These are phyloP conservation scores for Nasonia vitripennis DNA, from an alignment of 1,140 invertebrate genomes.

Conservation along the genomic window DNA sequence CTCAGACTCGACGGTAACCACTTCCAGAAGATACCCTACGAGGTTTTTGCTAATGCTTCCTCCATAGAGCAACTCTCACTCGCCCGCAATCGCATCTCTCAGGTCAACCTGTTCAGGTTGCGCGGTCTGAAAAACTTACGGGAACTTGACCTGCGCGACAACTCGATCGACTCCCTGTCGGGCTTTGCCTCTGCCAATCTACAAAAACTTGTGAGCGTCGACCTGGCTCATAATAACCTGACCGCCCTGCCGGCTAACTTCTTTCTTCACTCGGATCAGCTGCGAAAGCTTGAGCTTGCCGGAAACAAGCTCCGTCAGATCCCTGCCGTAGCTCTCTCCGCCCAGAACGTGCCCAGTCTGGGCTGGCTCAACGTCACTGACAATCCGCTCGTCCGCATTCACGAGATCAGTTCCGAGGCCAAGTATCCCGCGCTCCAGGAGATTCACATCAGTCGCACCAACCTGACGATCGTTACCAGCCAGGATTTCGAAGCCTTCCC, in stretches of 20 bases:
- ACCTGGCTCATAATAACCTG: conserved; percentile 85
- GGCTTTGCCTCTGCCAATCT: conserved; percentile 85
- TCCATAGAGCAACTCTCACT: conserved; percentile 84
- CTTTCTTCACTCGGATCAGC: conserved; percentile 81
- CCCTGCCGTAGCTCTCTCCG: conserved; percentile 85
- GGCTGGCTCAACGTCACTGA: conserved; percentile 87
- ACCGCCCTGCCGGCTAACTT: conserved; percentile 87
- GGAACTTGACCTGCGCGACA: conserved; percentile 84
- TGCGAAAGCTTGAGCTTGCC: conserved; percentile 87
- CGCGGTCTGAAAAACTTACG: conserved; percentile 84
- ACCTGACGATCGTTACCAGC: conserved; percentile 88
- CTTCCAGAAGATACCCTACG: conserved; percentile 85
- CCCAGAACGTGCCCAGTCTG: conserved; percentile 82
- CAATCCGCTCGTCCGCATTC: conserved; percentile 85
- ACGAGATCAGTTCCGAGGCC: conserved; percentile 79
- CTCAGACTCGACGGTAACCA: conserved; percentile 84
- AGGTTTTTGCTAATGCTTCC: conserved; percentile 83
- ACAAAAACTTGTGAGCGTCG: conserved; percentile 82
- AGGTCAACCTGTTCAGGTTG: conserved; percentile 84
- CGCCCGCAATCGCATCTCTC: conserved; percentile 82
- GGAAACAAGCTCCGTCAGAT: conserved; percentile 88
- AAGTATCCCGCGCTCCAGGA: conserved; percentile 84
- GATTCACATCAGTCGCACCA: conserved; percentile 88
- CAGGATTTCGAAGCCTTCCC: conserved; percentile 92
- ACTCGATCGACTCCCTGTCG: conserved; percentile 83